phyloP scores from a whole-genome alignment of 2,797 vertebrate genomes.

The Pogonophryne albipinna region DNA sequence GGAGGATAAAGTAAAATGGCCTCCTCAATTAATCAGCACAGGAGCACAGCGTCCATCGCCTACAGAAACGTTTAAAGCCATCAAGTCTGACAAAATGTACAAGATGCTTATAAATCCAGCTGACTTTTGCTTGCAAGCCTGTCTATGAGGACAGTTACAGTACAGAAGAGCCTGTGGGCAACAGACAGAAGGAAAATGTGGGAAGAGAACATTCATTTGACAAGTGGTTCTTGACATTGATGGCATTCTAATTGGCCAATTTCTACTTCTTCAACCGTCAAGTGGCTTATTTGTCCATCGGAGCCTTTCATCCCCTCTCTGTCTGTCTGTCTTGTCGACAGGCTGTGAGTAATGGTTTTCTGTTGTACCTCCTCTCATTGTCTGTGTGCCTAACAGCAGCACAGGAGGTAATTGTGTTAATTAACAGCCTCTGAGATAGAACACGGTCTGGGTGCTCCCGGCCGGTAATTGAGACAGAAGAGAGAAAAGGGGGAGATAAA shows the following conservation, averaged over 20 bases:
- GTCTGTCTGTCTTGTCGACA: background rate
- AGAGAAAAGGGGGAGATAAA: constrained; percentile 11
- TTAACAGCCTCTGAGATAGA: constrained; percentile 56
- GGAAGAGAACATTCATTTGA: constrained; percentile 3
- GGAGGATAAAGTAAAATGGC: background rate
- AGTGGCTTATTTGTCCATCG: constrained; percentile 26
- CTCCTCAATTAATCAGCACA: background rate
- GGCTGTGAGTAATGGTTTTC: constrained; percentile 19
- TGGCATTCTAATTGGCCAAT: background rate
- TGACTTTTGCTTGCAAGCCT: background rate
- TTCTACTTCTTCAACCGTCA: constrained; percentile 5
- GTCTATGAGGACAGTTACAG: background rate
- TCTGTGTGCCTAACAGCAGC: constrained; percentile 44
- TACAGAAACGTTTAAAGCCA: background rate
- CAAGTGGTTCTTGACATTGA: background rate
- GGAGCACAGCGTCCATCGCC: background rate
- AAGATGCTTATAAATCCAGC: background rate
- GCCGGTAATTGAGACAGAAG: constrained; percentile 38
- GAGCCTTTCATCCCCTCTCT: background rate
- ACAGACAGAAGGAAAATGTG: background rate
- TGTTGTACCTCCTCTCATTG: constrained; percentile 28
- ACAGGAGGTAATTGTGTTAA: constrained; percentile 51
- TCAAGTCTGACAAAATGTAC: background rate
- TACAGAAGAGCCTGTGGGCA: background rate
- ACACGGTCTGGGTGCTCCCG: constrained; percentile 24